phyloP scores from a whole-genome alignment of 2,113 vertebrate genomes.

The Dromaius novaehollandiae region DNA sequence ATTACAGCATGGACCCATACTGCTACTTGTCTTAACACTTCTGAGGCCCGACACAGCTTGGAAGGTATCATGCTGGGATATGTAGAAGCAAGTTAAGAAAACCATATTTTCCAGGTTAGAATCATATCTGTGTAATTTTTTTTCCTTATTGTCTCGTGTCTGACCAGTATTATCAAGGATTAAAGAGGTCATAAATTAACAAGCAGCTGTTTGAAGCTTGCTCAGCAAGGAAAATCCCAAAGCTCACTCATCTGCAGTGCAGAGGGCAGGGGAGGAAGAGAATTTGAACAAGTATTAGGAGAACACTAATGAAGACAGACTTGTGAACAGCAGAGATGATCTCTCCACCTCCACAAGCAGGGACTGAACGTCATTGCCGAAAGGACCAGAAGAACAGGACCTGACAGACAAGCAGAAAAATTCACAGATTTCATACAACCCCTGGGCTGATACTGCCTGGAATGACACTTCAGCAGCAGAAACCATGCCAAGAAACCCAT shows the following conservation, averaged over 20 bases:
- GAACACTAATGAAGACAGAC: neutral
- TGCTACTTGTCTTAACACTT: neutral
- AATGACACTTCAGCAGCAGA: neutral
- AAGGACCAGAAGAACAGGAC: neutral
- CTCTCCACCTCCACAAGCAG: neutral
- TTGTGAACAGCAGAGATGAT: neutral
- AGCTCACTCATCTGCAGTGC: neutral
- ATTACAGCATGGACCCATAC: neutral
- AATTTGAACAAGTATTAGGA: neutral
- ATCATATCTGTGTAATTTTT: neutral
- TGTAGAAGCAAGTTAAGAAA: neutral
- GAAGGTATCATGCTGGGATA: neutral
- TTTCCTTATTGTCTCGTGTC: neutral
- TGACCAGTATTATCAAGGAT: neutral
- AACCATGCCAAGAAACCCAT: fast-evolving
- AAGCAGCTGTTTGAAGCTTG: neutral
- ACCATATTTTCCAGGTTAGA: neutral
- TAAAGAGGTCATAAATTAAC: neutral
- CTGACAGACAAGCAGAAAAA: neutral
- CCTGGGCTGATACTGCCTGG: fast-evolving
- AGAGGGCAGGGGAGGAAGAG: neutral
- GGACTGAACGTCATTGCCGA: neutral
- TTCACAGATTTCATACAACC: neutral
- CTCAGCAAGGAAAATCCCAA: neutral
- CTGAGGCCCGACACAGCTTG: neutral